Evolutionary conservation across 2,888 invertebrate genomes (phyloP), one percentile per base, ranked within the genome.

Genomic region (Drosophila subquinaria): DNA sequence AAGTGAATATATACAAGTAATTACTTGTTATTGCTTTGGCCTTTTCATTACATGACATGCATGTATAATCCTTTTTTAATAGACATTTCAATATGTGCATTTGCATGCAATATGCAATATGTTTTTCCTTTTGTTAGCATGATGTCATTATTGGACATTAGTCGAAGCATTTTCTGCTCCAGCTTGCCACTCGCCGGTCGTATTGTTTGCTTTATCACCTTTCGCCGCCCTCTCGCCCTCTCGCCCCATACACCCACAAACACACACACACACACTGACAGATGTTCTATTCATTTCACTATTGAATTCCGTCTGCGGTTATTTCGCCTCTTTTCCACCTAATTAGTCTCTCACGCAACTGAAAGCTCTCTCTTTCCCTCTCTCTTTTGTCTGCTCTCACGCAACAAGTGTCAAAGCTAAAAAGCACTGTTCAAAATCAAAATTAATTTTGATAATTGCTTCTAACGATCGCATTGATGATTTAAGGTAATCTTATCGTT

Each of bases 181-280:
- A 64, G 20, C 51, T 10, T 42, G 8, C 23, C 17, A 42, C 17
- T 62, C 61, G 61, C 82, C 82, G 70, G 85, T 81, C 62, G 56
- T 52, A 27, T 35, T 33, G 42, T 76, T 66, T 55, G 61, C 69
- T 63, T 68, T 73, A 36, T 59, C 66, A 82, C 73, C 59, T 70
- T 60, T 61, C 65, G 57, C 48, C 43, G 48, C 43, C 53, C 43
- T 42, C 15, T 17, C 43, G 48, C 43, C 53, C 43, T 42, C 15
- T 17, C 42, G 60, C 61, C 36, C 43, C 40, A 59, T 23, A 27
- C 13, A 15, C 40, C 38, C 40, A 36, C 60, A 9, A 23, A 63
- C 60, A 45, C 52, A 36, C 51, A 45, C 52, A 36, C 51, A 23
- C 48, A 23, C 63, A 63, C 47, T 38, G 10, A 52, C 43, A 40